Evolutionary conservation across 2,797 vertebrate genomes (phyloP).

Genomic region (Sandelia bainsii): DNA sequence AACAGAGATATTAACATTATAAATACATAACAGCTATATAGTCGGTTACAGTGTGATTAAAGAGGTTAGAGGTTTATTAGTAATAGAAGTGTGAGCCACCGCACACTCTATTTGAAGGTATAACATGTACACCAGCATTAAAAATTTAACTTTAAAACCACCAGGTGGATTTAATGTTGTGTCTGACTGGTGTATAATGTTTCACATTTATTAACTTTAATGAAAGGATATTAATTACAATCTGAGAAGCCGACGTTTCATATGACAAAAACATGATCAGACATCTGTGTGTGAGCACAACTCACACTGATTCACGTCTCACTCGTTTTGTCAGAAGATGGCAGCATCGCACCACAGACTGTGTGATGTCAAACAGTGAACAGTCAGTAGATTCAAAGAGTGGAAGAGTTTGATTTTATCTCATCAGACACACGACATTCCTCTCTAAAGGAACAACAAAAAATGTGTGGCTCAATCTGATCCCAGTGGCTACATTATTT

Average conservation of each 20-base stretch:
- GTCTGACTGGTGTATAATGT: too few species aligned
- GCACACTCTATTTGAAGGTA: slow-evolving; percentile 9
- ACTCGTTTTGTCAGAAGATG: slow-evolving; percentile 67
- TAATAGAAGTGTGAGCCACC: not conserved
- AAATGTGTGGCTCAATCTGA: not conserved
- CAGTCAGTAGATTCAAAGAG: not conserved
- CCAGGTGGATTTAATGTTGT: too few species aligned
- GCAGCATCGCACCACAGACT: slow-evolving; percentile 67
- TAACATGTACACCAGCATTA: too few species aligned
- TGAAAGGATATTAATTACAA: too few species aligned
- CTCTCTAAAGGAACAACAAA: not conserved
- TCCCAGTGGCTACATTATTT: not conserved
- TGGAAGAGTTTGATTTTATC: slow-evolving; percentile 7
- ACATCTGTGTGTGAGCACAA: too few species aligned
- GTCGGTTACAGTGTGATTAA: not conserved
- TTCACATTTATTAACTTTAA: too few species aligned
- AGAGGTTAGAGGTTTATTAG: not conserved
- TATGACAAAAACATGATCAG: not conserved
- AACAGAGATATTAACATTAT: not conserved
- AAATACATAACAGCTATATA: not conserved
- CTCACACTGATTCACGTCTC: too few species aligned
- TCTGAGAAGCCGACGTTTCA: not conserved
- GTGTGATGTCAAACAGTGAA: not conserved
- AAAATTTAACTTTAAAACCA: too few species aligned
- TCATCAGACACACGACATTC: not conserved